Percentiles rank a stretch among this genome's conserved stretches.
These are phyloP conservation scores for Tinamus guttatus DNA, from an alignment of 2,113 vertebrate species.

Conservation along the genomic window DNA sequence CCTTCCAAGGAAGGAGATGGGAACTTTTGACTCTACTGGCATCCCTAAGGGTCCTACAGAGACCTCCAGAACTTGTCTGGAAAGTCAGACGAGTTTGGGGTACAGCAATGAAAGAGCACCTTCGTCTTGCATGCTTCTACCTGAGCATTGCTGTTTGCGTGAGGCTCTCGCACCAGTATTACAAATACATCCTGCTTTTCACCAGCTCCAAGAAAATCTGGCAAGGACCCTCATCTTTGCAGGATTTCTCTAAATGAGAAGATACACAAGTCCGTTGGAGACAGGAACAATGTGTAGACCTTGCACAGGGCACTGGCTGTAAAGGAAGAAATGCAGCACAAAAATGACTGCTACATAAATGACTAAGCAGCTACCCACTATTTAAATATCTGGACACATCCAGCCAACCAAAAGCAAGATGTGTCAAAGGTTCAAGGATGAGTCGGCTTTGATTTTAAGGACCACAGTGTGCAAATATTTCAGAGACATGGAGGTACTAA, in stretches of 20 bases:
- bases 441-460: not conserved
- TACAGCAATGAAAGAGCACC: not conserved
- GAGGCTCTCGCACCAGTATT: not conserved
- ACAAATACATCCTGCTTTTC: not conserved
- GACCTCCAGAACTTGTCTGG: not conserved
- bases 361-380: not conserved
- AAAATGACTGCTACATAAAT: too few relatives aligned
- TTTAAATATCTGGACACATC: not conserved
- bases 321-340: not conserved
- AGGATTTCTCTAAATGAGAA: not conserved
- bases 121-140: not conserved
- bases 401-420: not conserved
- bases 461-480: rapidly evolving
- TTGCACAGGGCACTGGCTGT: not conserved
- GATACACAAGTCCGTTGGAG: not conserved
- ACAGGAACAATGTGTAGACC: too few relatives aligned
- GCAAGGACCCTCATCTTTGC: rapidly evolving
- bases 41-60: not conserved
- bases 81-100: not conserved
- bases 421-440: not conserved
- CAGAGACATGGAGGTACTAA: not conserved
- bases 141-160: not conserved
- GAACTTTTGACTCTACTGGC: not conserved
- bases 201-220: not conserved
- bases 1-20: not conserved